Evolutionary conservation across 1,140 invertebrate species (phyloP), one percentile per base, ranked within the genome.

Genomic region (Eurosta solidaginis): DNA sequence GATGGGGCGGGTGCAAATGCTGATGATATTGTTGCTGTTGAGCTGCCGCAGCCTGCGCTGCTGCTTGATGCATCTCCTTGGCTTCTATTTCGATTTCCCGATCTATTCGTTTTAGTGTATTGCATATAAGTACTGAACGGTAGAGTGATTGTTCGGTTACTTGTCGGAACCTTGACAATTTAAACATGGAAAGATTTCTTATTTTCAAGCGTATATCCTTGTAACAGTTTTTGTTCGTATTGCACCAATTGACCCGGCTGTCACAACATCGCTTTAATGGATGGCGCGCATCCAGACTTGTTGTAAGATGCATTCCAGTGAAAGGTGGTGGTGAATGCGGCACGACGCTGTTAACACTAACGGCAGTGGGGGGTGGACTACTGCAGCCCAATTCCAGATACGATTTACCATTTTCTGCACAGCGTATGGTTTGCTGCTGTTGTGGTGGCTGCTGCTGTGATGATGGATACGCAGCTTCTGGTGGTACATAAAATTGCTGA

Each of bases 81-180:
- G 88, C 90, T 88, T 97, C 96, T 49, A 92, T 90, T 87, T 96
- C 94, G 91, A 98, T 94, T 88, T 98, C 96, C 33, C 94, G 91
- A 89, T 98, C 96, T 80, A 98, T 94, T 82, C 94, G 92, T 85
- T 96, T 93, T 73, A 98, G 88, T 9, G 96, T 97, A 87, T 98
- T 98, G 89, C 96, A 97, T 81, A 98, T 97, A 49, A 98, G 92
- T 80, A 98, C 97, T 5, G 96, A 97, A 49, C 96, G 92, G 76
- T 95, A 92, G n/a, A 98, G 89, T 78, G 94, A 95, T 17, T 96
- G 96, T 86, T 98, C 96, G 2, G 94, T 93, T 79, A 94, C 95
- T 88, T 96, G 95, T 25, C 95, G 91, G 82, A 95, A 95, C 82
- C 94, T 91, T 79, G 94, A 94, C 77, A 98, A 89, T 89, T 98